Evolutionary conservation across 2,113 vertebrate species (phyloP).

Genomic region (Daboia siamensis): DNA sequence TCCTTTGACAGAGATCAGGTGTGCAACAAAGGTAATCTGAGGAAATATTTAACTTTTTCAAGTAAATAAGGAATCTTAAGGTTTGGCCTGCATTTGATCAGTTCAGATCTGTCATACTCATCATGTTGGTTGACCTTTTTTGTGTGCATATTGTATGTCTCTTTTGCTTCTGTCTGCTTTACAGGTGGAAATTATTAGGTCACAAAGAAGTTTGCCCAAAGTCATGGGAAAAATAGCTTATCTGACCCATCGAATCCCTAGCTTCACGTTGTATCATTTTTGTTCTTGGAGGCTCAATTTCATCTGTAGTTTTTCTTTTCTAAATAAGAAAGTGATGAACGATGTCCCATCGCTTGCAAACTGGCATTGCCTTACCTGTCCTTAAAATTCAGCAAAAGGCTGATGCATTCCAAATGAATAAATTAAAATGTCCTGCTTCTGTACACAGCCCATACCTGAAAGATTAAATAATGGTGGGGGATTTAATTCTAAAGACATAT

Average conservation of each 20-base stretch:
- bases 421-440: background rate
- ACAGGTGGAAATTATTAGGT: background rate
- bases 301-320: background rate
- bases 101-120: background rate
- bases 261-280: background rate
- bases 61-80: background rate
- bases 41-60: background rate
- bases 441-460: background rate
- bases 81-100: background rate
- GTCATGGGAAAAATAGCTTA: background rate
- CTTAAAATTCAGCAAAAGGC: too few relatives aligned
- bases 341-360: background rate
- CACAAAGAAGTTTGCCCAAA: background rate
- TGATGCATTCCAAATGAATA: background rate
- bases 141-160: background rate
- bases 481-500: background rate
- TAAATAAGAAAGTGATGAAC: background rate
- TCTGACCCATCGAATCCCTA: background rate
- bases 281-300: background rate
- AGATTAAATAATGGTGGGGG: background rate
- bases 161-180: background rate
- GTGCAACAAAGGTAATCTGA: background rate
- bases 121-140: too few relatives aligned
- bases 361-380: background rate
- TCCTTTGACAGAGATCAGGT: background rate